Conservation (phyloP, 2,888 invertebrate genomes). For the Balanococcus diminutus region DNA sequence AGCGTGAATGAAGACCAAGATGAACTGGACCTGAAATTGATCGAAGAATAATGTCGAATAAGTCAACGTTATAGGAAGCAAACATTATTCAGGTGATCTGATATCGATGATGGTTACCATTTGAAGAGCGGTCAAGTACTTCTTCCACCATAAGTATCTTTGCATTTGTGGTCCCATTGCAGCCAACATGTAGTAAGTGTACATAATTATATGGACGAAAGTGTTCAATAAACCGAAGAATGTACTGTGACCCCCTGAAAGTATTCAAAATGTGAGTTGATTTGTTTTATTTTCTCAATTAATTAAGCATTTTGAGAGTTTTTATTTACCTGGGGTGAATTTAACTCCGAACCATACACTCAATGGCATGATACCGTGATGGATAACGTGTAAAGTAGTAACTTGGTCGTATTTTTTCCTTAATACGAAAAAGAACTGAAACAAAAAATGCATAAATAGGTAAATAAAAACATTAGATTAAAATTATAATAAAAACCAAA, state of each 20-base stretch:
- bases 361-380: slow-evolving; percentile 94
- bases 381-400: slow-evolving; percentile 89
- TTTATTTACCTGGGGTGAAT: slow-evolving; percentile 62
- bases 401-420: slow-evolving; percentile 92
- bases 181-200: slow-evolving; percentile 85
- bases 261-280: slow-evolving; percentile 57
- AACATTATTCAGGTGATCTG: too few relatives aligned
- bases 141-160: slow-evolving; percentile 95
- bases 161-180: slow-evolving; percentile 87
- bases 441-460: too few relatives aligned
- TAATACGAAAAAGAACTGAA: slow-evolving; percentile 83
- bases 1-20: slow-evolving; percentile 84
- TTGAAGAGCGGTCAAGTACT: slow-evolving; percentile 87
- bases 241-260: slow-evolving; percentile 84
- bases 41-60: neutral
- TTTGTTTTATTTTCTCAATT: too few relatives aligned
- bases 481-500: too few relatives aligned
- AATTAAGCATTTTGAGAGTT: too few relatives aligned
- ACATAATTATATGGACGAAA: slow-evolving; percentile 95
- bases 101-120: slow-evolving; percentile 70
- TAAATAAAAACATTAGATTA: too few relatives aligned
- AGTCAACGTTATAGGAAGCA: neutral
- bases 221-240: slow-evolving; percentile 94
- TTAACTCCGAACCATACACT: slow-evolving; percentile 93
- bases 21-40: slow-evolving; percentile 81